Percentiles rank a stretch among this genome's conserved stretches.
These are phyloP conservation scores for Tridacna gigas DNA, from an alignment of 2,888 invertebrate genomes.

Conservation along the genomic window DNA sequence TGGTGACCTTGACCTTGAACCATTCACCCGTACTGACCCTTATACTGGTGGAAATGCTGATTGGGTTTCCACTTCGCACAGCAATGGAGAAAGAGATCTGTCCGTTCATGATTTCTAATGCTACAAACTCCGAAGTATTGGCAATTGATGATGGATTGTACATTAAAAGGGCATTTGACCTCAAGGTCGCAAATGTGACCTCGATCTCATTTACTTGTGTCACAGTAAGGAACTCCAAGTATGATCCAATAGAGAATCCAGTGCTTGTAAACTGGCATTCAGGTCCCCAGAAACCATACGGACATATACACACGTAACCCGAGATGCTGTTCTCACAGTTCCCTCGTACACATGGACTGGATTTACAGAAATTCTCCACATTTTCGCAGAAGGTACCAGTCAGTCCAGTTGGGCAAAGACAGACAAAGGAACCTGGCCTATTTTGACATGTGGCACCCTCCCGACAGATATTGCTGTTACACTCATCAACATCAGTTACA, in stretches of 20 bases:
- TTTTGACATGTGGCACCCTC: constrained; percentile 58
- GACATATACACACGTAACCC: constrained; percentile 92
- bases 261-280: constrained; percentile 96
- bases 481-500: constrained; percentile 66
- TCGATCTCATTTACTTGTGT: constrained; percentile 94
- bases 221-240: constrained; percentile 93
- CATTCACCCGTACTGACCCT: constrained; percentile 94
- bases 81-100: constrained; percentile 93
- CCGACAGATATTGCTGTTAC: constrained; percentile 44
- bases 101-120: constrained; percentile 94
- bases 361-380: constrained; percentile 71
- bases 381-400: constrained; percentile 49
- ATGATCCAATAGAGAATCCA: constrained; percentile 95
- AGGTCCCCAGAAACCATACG: constrained; percentile 93
- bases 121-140: constrained; percentile 93
- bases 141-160: constrained; percentile 94
- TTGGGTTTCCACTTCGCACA: constrained; percentile 90
- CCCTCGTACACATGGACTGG: constrained; percentile 76
- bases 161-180: constrained; percentile 93
- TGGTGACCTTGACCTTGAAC: constrained; percentile 90
- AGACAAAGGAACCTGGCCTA: constrained; percentile 49
- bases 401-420: constrained; percentile 55
- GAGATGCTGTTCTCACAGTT: constrained; percentile 85
- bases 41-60: constrained; percentile 89
- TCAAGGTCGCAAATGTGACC: constrained; percentile 94